Evolutionary conservation across 1,140 invertebrate genomes (phyloP), one percentile per base, ranked within the genome.

Genomic region (Megathymus violae): DNA sequence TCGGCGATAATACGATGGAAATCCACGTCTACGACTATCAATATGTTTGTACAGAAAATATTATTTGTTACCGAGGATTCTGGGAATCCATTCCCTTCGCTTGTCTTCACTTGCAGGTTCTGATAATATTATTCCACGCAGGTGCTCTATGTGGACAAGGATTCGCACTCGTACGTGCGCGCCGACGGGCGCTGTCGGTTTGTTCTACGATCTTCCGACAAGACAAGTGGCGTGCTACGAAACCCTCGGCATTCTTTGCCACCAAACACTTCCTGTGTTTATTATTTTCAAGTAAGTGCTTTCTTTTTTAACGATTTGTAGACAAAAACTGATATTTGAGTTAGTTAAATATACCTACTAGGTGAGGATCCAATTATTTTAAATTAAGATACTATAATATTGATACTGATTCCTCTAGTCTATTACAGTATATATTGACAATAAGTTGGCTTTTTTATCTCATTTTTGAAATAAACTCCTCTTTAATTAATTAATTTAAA

Each of bases 211-310:
- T 94, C 95, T 19, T 95, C 95, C 64, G 95, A 96, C 70, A 94
- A 93, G 67, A 93, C 94, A 3, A 95, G 94, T 64, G 96, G 96
- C 1, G 89, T 95, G 14, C 79, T 97, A 7, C 93, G 94, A 41
- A 96, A 94, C 67, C 96, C 96, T 0, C 76, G 93, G 4, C 96
- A 96, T 80, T 96, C 95, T 0, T 79, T 97, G 22, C 94, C 96
- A 1, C 93, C 94, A 4, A 96, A 96, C 75, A 96, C 95, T 3
- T 96, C 95, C 1, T 97, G 96, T 77, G 92, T 95, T 50, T 97
- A 96, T 86, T 94, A 95, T 74, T 94, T 96, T 70, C 93, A 94
- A 67, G 95, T 91, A 69, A 75, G 60, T 68, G n/a, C n/a, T n/a
- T n/a, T n/a, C n/a, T 10, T 7, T 51, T n/a, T 27, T 13, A 41